A percentile compares a stretch with the other conserved stretches of the same genome.
phyloP scores from a whole-genome alignment of 2,888 invertebrate species.

The Mamestra brassicae region DNA sequence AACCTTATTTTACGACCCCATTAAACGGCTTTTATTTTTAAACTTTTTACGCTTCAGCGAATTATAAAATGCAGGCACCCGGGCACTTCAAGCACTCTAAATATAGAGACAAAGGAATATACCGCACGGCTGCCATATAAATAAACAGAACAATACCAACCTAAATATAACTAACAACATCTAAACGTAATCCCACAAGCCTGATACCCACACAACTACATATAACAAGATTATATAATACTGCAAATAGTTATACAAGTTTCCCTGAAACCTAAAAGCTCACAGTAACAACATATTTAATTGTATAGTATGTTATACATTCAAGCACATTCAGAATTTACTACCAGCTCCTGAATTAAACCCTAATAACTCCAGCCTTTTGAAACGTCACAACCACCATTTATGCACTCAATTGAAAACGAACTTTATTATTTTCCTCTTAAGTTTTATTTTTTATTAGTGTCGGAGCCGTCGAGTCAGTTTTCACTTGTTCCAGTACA shows the following conservation, averaged over 20 bases:
- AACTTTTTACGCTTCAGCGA: conserved; percentile 23
- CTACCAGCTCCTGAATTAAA: conserved; percentile 83
- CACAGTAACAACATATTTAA: conserved; percentile 75
- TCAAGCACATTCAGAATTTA: conserved; percentile 83
- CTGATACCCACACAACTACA: conserved; percentile 31
- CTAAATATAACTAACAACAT: conserved; percentile 30
- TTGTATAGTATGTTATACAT: conserved; percentile 78
- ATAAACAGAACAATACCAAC: conserved; percentile 51
- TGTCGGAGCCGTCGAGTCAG: conserved; percentile 62
- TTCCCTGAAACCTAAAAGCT: conserved; percentile 68
- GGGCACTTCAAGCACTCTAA: conserved; percentile 42
- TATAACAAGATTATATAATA: conserved; percentile 49
- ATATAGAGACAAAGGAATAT: conserved; percentile 59
- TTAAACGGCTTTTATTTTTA: conserved; percentile 29
- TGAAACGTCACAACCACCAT: conserved; percentile 64
- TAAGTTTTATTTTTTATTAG: conserved; percentile 60
- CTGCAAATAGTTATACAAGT: conserved; percentile 52
- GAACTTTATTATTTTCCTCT: conserved; percentile 54
- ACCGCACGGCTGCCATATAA: conserved; percentile 44
- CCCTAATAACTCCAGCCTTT: conserved; percentile 74
- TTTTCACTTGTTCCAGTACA: conserved; percentile 68
- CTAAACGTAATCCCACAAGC: conserved; percentile 32
- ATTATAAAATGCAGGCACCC: conserved; percentile 43
- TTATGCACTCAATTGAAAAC: conserved; percentile 56
- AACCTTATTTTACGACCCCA: conserved; percentile 27